Evolutionary conservation across 2,888 invertebrate species (phyloP).

Genomic region (Drosophila flavopinicola): DNA sequence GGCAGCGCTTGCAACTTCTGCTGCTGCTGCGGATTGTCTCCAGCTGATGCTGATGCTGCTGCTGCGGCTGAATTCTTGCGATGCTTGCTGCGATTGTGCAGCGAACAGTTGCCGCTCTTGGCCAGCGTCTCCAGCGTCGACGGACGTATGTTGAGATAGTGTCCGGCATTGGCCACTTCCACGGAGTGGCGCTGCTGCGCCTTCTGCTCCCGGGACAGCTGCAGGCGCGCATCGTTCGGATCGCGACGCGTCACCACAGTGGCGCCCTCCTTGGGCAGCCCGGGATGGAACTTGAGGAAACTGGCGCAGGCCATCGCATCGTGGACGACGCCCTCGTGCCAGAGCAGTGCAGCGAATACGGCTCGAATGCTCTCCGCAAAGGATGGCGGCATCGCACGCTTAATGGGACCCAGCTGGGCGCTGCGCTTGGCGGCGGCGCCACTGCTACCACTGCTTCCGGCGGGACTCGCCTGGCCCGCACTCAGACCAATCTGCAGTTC

Average conservation of each 20-base stretch:
- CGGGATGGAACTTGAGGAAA: conserved; percentile 96
- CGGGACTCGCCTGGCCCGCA: conserved; percentile 45
- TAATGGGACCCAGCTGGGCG: conserved; percentile 85
- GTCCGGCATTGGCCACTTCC: conserved; percentile 90
- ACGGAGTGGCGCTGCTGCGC: conserved; percentile 94
- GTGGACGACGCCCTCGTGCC: conserved; percentile 98
- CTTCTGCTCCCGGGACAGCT: conserved; percentile 86
- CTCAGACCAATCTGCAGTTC: conserved; percentile 49
- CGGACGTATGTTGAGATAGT: conserved; percentile 91
- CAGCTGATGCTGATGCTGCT: conserved; percentile 43
- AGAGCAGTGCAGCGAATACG: conserved; percentile 97
- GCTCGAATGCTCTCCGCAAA: conserved; percentile 96
- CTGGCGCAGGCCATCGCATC: conserved; percentile 99
- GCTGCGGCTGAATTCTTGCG: conserved; percentile 80
- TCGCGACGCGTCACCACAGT: conserved; percentile 89
- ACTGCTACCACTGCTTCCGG: conserved; percentile 46
- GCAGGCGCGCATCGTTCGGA: conserved; percentile 79
- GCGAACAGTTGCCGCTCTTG: conserved; percentile 91
- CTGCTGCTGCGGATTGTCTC: conserved; percentile 71
- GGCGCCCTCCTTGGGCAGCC: conserved; percentile 91
- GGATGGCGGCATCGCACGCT: conserved; percentile 95
- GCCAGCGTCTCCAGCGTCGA: conserved; percentile 91
- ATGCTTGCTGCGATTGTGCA: conserved; percentile 89
- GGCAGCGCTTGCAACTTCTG: conserved; percentile 83
- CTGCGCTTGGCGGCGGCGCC: conserved; percentile 49